Base-by-base conservation (phyloP, 2,888 invertebrate species). In the Gymnosoma rotundatum region DNA sequence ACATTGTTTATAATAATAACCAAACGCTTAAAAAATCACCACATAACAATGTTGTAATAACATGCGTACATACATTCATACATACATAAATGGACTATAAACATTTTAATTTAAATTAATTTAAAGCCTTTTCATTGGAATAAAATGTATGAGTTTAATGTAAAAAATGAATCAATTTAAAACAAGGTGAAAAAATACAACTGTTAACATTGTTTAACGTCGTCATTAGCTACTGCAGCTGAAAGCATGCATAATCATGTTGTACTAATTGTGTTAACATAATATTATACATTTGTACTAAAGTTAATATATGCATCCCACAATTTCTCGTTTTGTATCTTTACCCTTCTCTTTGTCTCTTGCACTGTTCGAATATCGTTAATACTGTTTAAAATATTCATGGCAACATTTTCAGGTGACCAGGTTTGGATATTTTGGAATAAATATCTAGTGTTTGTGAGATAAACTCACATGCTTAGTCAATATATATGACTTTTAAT, bases 31-130 rank as follows among this genome's bases (percentile, higher is more conserved):
- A 48, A 48, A 16, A 7, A 14, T 16, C 48, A 48, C 48, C 48
- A n/a, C 3, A 48, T 42, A 42, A 1, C 4, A 12, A 42, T 12
- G 10, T 42, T 50, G 10, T 45, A 25, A 69, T 45, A 2, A 25
- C 25, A 25, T 25, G 36, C 36, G 52, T 52, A 66, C 32, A 32
- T 32, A 25, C 25, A 25, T 32, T 0, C 32, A n/a, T 63, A 8
- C 12, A 25, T 25, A 6, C 1, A 16, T 16, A 25, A 0, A 25
- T 10, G 25, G 56, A 32, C 16, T 5, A 16, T 3, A 14, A 20
- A 21, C 2, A 25, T 52, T 25, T 48, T 74, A 36, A 60, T 83
- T 83, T 78, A 78, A 76, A 54, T 78, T 78, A 78, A 83, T 83
- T 83, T 70, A 45, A 70, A 67, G 21, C 58, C 54, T 72, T 76